Evolutionary conservation across 2,113 vertebrate genomes (phyloP).

Genomic region (Pampusana beccarii): DNA sequence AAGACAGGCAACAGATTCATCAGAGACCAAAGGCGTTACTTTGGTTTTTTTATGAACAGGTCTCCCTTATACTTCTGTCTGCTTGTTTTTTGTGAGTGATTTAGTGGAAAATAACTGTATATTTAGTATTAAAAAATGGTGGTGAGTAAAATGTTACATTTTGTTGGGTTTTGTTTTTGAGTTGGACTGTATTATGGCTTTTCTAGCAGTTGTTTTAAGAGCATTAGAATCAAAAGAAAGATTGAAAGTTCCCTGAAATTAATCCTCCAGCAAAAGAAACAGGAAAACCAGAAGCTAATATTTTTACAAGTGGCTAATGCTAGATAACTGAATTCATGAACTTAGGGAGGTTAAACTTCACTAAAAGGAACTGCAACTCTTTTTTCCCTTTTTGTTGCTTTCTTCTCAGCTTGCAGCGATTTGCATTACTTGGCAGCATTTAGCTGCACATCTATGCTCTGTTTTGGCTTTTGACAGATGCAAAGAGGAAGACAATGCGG

Average conservation of each 20-base stretch:
- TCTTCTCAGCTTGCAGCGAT: not conserved
- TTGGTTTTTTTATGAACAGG: not conserved
- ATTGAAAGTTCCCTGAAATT: conserved; percentile 59
- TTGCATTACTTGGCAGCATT: not conserved
- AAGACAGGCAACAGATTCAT: not conserved
- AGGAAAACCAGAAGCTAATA: conserved; percentile 73
- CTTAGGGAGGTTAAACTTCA: conserved; percentile 15
- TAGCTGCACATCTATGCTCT: not conserved
- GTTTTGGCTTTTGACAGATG: not conserved
- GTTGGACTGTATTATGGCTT: not conserved
- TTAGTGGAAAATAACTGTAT: not conserved
- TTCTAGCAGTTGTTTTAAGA: conserved; percentile 49
- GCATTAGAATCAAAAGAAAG: conserved; percentile 48
- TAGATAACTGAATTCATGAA: conserved; percentile 72
- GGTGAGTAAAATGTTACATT: not conserved
- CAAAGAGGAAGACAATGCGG: not conserved
- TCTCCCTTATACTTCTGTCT: not conserved
- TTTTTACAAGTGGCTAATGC: conserved; percentile 73
- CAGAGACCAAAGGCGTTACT: not conserved
- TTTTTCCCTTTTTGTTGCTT: not conserved
- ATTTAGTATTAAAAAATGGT: not conserved
- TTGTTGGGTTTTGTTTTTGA: not conserved
- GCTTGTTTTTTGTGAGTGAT: not conserved
- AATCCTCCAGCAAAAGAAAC: conserved; percentile 60
- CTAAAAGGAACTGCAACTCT: conserved; percentile 2